Conservation (phyloP, 1,140 invertebrate species). For the Nasonia longicornis region DNA sequence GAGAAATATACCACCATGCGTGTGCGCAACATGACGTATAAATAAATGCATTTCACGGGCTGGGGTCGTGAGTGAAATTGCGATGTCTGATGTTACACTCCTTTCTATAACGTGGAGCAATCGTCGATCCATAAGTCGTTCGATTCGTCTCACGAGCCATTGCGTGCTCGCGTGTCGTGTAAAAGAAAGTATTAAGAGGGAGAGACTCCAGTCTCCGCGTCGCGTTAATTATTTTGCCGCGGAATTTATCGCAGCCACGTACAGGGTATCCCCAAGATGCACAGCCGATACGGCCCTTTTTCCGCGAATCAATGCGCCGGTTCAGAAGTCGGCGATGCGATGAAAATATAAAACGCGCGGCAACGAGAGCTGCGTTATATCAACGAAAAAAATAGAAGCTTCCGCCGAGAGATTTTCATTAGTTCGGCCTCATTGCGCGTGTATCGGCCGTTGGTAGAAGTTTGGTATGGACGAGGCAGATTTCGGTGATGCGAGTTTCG, state of each 20-base stretch:
- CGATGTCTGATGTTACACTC: too few relatives aligned
- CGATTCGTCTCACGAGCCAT: too few relatives aligned
- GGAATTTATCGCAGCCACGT: conserved; percentile 50
- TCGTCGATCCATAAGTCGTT: not conserved
- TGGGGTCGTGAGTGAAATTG: too few relatives aligned
- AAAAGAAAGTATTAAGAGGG: not conserved
- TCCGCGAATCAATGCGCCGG: not conserved
- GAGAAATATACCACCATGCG: conserved; percentile 46
- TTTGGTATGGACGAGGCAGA: not conserved
- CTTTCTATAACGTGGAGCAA: not conserved
- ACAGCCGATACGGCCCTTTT: not conserved
- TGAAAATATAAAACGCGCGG: too few relatives aligned
- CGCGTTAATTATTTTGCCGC: conserved; percentile 47
- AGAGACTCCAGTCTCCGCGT: not conserved
- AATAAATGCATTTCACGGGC: not conserved
- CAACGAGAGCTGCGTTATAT: too few relatives aligned
- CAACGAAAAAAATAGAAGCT: too few relatives aligned
- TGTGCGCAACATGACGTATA: conserved; percentile 11
- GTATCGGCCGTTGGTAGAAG: not conserved
- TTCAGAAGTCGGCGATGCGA: too few relatives aligned
- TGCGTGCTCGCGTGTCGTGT: too few relatives aligned
- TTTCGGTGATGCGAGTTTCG: not conserved
- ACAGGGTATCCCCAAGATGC: conserved; percentile 32
- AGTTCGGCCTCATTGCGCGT: not conserved
- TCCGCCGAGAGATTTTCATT: not conserved